Conservation (phyloP, 53 echinoderm and acorn worm genomes). For the Patiria pectinifera region DNA sequence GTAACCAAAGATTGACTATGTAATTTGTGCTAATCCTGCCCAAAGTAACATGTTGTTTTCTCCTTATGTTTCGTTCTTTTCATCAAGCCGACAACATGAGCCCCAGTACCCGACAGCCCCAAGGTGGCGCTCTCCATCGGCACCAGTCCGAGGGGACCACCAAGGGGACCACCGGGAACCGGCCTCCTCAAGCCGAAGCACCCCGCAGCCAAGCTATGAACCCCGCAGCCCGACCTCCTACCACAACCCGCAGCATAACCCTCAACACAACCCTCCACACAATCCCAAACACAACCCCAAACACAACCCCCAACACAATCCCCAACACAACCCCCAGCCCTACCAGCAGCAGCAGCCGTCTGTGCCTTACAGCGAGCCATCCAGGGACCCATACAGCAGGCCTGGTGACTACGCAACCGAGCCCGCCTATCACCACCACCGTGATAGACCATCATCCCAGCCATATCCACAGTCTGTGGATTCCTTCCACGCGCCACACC, state of each 20-base stretch:
- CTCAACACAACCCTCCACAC: too few species aligned
- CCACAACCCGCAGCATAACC: conserved; percentile 12
- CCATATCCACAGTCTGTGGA: conserved; percentile 25
- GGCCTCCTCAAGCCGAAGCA: conserved; percentile 19
- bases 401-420: not conserved
- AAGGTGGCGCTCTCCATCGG: conserved; percentile 34
- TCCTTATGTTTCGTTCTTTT: not conserved
- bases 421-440: not conserved
- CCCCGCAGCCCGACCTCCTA: conserved; percentile 1
- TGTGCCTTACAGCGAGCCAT: conserved; percentile 30
- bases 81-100: conserved; percentile 8
- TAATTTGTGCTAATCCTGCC: not conserved
- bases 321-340: conserved; percentile 15
- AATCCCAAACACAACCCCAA: not conserved
- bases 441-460: conserved; percentile 14
- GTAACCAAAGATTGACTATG: too few species aligned
- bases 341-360: conserved; percentile 16
- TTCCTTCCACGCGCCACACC: conserved; percentile 17
- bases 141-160: not conserved
- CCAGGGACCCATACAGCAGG: conserved; percentile 30
- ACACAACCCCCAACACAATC: not conserved
- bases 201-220: conserved; percentile 45
- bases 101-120: conserved; percentile 33
- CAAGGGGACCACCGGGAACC: conserved; percentile 1
- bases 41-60: not conserved